These are phyloP conservation scores for Gopherus flavomarginatus DNA, from an alignment of 2,113 vertebrate genomes.

Conservation along the genomic window DNA sequence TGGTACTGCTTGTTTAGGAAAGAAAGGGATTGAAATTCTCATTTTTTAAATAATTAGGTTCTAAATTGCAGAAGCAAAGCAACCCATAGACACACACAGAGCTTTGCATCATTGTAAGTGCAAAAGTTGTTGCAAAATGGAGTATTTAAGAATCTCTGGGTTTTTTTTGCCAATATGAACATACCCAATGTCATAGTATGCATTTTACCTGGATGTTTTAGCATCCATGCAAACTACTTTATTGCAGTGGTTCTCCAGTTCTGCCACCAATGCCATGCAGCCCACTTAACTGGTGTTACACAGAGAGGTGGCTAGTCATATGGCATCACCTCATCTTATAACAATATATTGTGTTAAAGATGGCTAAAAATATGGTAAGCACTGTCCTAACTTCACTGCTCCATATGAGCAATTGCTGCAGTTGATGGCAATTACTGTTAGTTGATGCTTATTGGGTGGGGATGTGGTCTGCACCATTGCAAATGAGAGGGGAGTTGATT, in stretches of 20 bases:
- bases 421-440: background rate
- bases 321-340: background rate
- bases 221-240: background rate
- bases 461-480: background rate
- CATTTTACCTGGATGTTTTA: background rate
- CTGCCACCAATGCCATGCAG: background rate
- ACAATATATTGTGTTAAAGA: background rate
- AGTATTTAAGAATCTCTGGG: background rate
- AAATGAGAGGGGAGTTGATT: background rate
- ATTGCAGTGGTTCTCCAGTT: background rate
- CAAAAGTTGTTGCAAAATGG: background rate
- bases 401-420: background rate
- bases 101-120: background rate
- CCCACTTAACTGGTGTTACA: background rate
- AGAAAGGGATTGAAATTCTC: background rate
- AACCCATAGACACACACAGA: background rate
- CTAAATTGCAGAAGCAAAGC: background rate
- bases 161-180: background rate
- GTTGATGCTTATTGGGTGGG: background rate
- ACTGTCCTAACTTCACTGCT: background rate
- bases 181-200: background rate
- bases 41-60: background rate
- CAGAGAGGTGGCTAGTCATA: background rate
- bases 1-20: background rate
- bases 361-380: background rate